Evolutionary conservation across 2,113 vertebrate genomes (phyloP), one percentile per base, ranked within the genome.

Genomic region (Plotosus lineatus): DNA sequence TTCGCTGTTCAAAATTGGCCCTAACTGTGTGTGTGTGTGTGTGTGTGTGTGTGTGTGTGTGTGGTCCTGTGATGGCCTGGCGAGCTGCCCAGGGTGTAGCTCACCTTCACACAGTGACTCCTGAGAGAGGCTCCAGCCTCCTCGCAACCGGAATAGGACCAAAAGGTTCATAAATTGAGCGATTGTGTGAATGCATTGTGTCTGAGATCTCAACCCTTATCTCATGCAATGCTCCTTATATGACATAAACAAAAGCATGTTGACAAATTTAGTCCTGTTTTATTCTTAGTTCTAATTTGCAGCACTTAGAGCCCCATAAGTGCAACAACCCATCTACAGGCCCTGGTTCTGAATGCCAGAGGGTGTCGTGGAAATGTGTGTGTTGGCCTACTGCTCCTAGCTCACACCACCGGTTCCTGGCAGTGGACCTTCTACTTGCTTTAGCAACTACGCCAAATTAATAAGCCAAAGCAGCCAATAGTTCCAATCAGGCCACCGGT

Each of bases 391-490:
- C 79, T 42, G 71, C 19, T 7, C 42, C 44, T 10, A 60, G 44
- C 28, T n/a, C 17, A 51, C 79, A 61, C 38, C 31, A 19, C 36
- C 17, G 40, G 38, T 81, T 81, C 79, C 79, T 75, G 79, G 71
- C 79, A 61, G 28, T 44, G 6, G 31, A 55, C 12, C 12, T 38
- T 71, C 51, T 23, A n/a, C 31, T 61, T 3, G 21, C 44, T 74
- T 80, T 28, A 51, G 46, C 68, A 33, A 21, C 42, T 33, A 31
- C n/a, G 33, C 6, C 53, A 51, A 55, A 74, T 74, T 12, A 7
- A n/a, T 14, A 31, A 26, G 77, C 61, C 48, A 17, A 5, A 40
- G 46, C 48, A 17, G 48, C 44, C 31, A 23, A 11, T 15, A 55
- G 50, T n/a, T 38, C 33, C 11, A 14, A 17, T 14, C 50, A 8